Conservation (phyloP, 1,140 invertebrate species). For the Heterodera schachtii region DNA sequence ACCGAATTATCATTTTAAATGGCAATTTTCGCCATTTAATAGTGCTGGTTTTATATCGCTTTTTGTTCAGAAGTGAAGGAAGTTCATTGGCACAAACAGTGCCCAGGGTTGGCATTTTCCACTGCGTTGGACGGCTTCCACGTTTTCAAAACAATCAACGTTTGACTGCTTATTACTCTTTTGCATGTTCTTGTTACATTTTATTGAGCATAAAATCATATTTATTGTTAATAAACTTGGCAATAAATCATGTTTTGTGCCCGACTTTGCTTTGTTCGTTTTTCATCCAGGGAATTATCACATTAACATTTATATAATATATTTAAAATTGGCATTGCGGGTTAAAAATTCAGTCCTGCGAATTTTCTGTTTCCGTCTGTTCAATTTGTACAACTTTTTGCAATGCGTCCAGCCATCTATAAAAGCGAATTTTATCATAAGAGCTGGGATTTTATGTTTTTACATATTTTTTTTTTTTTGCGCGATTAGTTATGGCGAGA, state of each 20-base stretch:
- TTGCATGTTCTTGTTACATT: not conserved
- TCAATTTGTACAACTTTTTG: conserved; percentile 19
- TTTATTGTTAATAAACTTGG: too few species aligned
- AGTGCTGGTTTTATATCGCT: not conserved
- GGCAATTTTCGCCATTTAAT: not conserved
- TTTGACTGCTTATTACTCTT: conserved; percentile 70
- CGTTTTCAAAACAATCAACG: conserved; percentile 95
- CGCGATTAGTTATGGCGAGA: too few species aligned
- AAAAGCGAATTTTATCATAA: not conserved
- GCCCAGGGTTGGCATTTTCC: conserved; percentile 88
- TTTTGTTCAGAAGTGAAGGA: conserved; percentile 78
- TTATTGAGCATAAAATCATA: not conserved
- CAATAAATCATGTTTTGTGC: too few species aligned
- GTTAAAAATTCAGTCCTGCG: not conserved
- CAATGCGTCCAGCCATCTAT: conserved; percentile 24
- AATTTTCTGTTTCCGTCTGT: conserved; percentile 1
- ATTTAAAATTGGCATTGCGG: too few species aligned
- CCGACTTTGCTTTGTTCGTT: too few species aligned
- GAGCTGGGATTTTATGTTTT: too few species aligned
- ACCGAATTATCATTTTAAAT: not conserved
- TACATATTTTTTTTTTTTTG: too few species aligned
- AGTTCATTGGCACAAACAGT: conserved; percentile 94
- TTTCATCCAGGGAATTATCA: too few species aligned
- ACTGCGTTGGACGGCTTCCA: conserved; percentile 93
- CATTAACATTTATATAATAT: too few species aligned